Percentiles rank a stretch among this genome's conserved stretches.
These are phyloP conservation scores for Periophthalmus modestus DNA, from an alignment of 2,113 vertebrate genomes.

Conservation along the genomic window DNA sequence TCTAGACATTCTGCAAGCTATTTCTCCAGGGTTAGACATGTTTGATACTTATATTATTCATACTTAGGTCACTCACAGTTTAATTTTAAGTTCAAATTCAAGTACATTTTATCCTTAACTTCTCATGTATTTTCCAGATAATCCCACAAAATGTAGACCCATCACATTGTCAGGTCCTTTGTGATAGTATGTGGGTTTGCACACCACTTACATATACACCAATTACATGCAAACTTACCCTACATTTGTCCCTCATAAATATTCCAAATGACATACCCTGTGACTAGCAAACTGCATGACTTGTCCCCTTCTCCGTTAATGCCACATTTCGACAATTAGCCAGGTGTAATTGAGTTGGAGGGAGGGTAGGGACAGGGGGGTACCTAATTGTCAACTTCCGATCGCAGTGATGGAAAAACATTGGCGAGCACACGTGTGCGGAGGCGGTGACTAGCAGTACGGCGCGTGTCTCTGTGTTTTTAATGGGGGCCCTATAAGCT, in stretches of 20 bases:
- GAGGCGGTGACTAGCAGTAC: slow-evolving; percentile 45
- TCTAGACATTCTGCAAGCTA: too few relatives aligned
- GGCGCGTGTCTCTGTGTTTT: slow-evolving; percentile 44
- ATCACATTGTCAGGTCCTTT: not conserved
- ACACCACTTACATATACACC: not conserved
- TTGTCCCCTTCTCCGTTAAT: slow-evolving; percentile 37
- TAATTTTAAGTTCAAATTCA: too few relatives aligned
- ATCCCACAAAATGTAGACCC: not conserved
- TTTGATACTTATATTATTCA: not conserved
- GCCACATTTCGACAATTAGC: slow-evolving; percentile 67
- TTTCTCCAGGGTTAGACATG: too few relatives aligned
- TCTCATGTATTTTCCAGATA: too few relatives aligned
- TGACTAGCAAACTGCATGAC: slow-evolving; percentile 4
- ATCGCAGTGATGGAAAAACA: slow-evolving; percentile 61
- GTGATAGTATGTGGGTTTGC: not conserved
- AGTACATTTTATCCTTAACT: too few relatives aligned
- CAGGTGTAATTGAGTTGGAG: slow-evolving; percentile 67
- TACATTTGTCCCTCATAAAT: slow-evolving; percentile 5
- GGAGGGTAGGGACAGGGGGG: not conserved
- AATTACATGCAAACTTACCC: slow-evolving; percentile 40
- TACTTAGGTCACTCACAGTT: too few relatives aligned
- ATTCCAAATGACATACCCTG: not conserved
- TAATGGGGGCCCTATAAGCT: slow-evolving; percentile 66
- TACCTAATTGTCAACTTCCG: slow-evolving; percentile 54
- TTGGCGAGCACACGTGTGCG: slow-evolving; percentile 49